phyloP scores from a whole-genome alignment of 2,797 vertebrate genomes.

The Pipistrellus pipistrellus region DNA sequence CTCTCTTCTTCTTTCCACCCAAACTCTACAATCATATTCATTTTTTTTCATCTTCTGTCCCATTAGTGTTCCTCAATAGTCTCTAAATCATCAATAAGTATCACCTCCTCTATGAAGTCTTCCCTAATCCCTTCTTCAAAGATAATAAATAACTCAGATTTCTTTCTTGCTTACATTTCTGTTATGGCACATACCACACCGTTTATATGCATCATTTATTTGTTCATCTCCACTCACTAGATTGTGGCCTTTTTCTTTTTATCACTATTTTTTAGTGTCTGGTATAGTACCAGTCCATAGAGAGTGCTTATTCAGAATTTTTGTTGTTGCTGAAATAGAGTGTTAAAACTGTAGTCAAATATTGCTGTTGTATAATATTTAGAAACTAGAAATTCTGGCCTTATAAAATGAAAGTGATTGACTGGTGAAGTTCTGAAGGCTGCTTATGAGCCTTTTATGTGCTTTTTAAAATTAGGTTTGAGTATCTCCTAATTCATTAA shows the following conservation, averaged over 20 bases:
- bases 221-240: neutral
- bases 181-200: neutral
- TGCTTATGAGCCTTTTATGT: slow-evolving; percentile 70
- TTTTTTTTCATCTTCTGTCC: neutral
- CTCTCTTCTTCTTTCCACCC: neutral
- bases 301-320: neutral
- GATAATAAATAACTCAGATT: neutral
- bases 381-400: slow-evolving; percentile 63
- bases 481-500: slow-evolving; percentile 75
- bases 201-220: neutral
- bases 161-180: neutral
- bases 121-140: neutral
- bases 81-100: neutral
- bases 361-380: slow-evolving; percentile 59
- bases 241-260: neutral
- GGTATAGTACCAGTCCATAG: neutral
- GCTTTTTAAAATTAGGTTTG: slow-evolving; percentile 75
- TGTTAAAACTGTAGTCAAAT: slow-evolving; percentile 40
- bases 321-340: slow-evolving; percentile 21
- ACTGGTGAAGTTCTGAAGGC: slow-evolving; percentile 60
- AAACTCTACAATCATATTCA: neutral
- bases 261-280: neutral
- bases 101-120: slow-evolving; percentile 3
- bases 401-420: slow-evolving; percentile 61
- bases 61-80: neutral